Conservation (phyloP, 2,888 invertebrate genomes). For the Ernsta delagoae region DNA sequence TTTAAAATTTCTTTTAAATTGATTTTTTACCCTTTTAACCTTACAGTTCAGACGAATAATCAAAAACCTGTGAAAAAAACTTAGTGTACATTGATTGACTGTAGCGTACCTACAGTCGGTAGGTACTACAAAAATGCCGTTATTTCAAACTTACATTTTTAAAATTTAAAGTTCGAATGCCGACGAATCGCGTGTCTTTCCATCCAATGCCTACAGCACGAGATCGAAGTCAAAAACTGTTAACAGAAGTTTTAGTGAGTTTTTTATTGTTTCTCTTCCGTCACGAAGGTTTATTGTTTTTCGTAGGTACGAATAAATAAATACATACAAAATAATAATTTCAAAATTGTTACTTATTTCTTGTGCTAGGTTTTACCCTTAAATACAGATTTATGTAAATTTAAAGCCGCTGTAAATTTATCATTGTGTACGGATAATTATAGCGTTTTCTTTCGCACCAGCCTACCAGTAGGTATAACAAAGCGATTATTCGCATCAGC, state of each 20-base stretch:
- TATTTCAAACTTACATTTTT: constrained; percentile 21
- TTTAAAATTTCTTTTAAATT: too few species aligned
- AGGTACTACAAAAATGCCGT: too few species aligned
- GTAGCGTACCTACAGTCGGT: too few species aligned
- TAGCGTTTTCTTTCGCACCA: neutral
- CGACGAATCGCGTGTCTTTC: constrained; percentile 50
- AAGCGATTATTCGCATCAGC: constrained; percentile 15
- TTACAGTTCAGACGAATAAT: too few species aligned
- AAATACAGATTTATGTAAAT: neutral
- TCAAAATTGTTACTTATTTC: too few species aligned
- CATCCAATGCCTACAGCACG: constrained; percentile 40
- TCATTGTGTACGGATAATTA: neutral
- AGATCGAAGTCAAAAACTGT: constrained; percentile 40
- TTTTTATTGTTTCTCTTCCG: constrained; percentile 49
- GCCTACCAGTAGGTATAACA: neutral
- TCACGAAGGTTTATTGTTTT: constrained; percentile 54
- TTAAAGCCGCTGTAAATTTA: neutral
- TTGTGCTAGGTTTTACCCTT: too few species aligned
- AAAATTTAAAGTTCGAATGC: constrained; percentile 42
- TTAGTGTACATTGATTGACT: too few species aligned
- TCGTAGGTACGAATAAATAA: neutral
- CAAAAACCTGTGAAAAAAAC: too few species aligned
- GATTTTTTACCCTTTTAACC: too few species aligned
- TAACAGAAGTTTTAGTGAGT: constrained; percentile 38
- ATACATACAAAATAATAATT: too few species aligned